phyloP scores from a whole-genome alignment of 2,888 invertebrate genomes.

The Polymixis lichenea region DNA sequence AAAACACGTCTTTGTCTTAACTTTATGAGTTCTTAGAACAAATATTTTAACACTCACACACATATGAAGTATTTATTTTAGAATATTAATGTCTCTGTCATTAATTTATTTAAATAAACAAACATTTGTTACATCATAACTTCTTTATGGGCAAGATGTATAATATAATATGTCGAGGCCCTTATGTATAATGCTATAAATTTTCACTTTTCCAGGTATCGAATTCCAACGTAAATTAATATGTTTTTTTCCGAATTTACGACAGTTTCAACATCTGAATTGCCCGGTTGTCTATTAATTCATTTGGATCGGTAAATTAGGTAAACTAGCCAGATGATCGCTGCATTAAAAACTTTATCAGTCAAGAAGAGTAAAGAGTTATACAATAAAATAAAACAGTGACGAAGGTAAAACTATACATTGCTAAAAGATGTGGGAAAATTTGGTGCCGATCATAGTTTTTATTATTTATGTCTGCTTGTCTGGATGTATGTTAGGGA shows the following conservation, averaged over 20 bases:
- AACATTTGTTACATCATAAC: constrained; percentile 48
- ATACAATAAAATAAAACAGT: not conserved
- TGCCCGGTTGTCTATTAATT: not conserved
- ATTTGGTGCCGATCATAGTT: no score
- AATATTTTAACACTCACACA: constrained; percentile 29
- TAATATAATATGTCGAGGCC: constrained; percentile 10
- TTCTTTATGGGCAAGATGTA: constrained; percentile 12
- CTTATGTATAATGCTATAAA: constrained; percentile 8
- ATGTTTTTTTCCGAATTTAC: constrained; percentile 4
- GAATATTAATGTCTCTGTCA: constrained; percentile 48
- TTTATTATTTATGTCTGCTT: no score
- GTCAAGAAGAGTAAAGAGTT: constrained; percentile 13
- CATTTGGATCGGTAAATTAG: not conserved
- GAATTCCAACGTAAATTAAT: constrained; percentile 5
- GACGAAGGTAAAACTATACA: no score
- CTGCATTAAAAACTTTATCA: not conserved
- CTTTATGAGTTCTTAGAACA: constrained; percentile 34
- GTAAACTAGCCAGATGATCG: not conserved
- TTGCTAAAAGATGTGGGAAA: no score
- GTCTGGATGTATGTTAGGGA: no score
- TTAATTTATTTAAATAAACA: constrained; percentile 55
- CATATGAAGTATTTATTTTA: constrained; percentile 28
- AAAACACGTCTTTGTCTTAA: constrained; percentile 39
- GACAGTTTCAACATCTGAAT: not conserved
- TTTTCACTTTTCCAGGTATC: constrained; percentile 39